Conservation (phyloP, 23 tunicate genomes). For the Trididemnum clinides region DNA sequence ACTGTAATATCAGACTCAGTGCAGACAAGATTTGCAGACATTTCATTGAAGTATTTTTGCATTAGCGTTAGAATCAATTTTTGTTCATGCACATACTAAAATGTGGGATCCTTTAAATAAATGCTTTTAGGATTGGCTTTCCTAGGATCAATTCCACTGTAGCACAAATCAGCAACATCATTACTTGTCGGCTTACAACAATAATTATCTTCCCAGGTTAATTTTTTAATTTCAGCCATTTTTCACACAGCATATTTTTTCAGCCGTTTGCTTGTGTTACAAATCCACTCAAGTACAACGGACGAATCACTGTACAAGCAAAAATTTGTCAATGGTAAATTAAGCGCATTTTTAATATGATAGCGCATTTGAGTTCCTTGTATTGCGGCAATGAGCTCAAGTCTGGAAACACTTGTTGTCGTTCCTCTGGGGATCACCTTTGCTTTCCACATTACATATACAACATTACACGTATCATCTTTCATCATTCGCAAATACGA, state of each 20-base stretch:
- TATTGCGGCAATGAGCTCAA: neutral
- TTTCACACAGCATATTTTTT: neutral
- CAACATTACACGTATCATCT: neutral
- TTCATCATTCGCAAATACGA: slow-evolving; percentile 1
- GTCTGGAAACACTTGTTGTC: neutral
- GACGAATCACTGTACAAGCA: neutral
- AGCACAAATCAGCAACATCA: no score
- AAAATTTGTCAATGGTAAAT: neutral
- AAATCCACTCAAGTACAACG: neutral
- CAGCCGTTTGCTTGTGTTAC: neutral
- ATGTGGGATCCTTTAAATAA: no score
- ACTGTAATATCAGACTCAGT: no score
- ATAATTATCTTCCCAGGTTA: no score
- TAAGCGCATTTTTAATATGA: neutral
- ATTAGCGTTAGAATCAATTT: no score
- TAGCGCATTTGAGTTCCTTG: neutral
- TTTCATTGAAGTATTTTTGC: no score
- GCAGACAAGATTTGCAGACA: no score
- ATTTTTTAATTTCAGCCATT: no score
- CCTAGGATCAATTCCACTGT: no score
- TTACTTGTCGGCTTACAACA: no score
- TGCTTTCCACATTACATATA: neutral
- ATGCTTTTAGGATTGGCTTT: no score
- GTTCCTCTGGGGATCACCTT: neutral
- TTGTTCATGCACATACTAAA: no score